Evolutionary conservation across 2,888 invertebrate genomes (phyloP).

Genomic region (Malthinus flaveolus): DNA sequence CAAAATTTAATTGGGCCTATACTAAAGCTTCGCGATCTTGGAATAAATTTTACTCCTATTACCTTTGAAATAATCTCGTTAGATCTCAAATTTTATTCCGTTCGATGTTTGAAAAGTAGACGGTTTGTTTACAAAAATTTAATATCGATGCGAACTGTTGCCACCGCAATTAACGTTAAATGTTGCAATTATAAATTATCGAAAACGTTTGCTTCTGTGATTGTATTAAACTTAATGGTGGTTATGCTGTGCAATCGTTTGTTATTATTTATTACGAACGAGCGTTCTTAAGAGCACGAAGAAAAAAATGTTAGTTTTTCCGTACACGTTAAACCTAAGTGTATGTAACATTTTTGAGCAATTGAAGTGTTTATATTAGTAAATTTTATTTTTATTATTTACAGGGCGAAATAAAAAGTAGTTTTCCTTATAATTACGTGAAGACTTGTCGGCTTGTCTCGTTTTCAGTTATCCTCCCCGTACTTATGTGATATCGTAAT

Average conservation of each 20-base stretch:
- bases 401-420: neutral
- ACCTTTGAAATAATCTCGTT: neutral
- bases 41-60: neutral
- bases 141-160: constrained; percentile 11
- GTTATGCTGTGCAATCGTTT: constrained; percentile 6
- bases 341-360: no score
- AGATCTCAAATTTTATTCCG: no score
- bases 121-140: constrained; percentile 22
- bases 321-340: no score
- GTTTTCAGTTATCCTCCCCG: neutral
- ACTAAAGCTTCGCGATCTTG: neutral
- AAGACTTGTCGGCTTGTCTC: neutral
- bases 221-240: constrained; percentile 19
- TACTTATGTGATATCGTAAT: neutral
- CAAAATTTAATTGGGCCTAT: neutral
- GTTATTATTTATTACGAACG: constrained; percentile 13
- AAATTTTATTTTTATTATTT: constrained; percentile 2
- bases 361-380: constrained; percentile 1
- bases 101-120: constrained; percentile 1
- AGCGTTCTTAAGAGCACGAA: constrained; percentile 16
- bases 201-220: constrained; percentile 19
- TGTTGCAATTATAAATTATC: constrained; percentile 17
- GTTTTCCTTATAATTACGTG: neutral
- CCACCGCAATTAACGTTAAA: constrained; percentile 20
- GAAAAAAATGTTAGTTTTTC: constrained; percentile 10